A percentile compares a stretch with the other conserved stretches of the same genome.
Conservation (phyloP, 1,140 invertebrate genomes). For the Hestina assimilis region DNA sequence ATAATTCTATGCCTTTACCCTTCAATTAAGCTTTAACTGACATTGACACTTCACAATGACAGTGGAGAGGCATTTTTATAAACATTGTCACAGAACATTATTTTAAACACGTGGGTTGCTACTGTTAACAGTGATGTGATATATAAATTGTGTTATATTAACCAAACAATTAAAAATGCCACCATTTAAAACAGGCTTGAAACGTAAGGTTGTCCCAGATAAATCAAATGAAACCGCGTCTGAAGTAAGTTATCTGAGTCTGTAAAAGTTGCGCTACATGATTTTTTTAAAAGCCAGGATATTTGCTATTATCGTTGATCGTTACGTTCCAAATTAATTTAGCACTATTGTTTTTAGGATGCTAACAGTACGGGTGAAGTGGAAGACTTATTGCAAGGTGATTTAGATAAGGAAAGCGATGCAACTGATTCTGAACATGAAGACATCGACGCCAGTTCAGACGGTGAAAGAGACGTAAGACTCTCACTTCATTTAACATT, state of each 20-base stretch:
- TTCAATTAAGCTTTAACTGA: no score
- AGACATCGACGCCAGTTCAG: constrained; percentile 35
- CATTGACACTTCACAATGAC: not conserved
- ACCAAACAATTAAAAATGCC: constrained; percentile 61
- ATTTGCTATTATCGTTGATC: no score
- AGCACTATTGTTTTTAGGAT: constrained; percentile 31
- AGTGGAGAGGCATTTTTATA: no score
- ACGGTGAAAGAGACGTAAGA: constrained; percentile 58
- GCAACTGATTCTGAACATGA: constrained; percentile 59
- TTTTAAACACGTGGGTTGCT: not conserved
- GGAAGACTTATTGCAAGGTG: constrained; percentile 44
- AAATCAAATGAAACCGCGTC: constrained; percentile 18
- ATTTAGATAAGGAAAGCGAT: constrained; percentile 44
- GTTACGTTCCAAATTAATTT: no score
- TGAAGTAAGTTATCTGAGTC: no score
- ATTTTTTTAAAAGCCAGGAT: not conserved
- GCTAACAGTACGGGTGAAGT: constrained; percentile 24
- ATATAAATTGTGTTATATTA: not conserved
- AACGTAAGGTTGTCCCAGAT: constrained; percentile 48
- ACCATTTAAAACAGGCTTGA: constrained; percentile 58
- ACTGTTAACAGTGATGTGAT: no score
- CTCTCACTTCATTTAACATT: no score
- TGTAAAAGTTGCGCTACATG: constrained; percentile 18
- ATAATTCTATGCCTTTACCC: no score
- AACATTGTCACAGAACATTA: not conserved